Evolutionary conservation across 2,113 vertebrate genomes (phyloP).

Genomic region (Pheucticus melanocephalus): DNA sequence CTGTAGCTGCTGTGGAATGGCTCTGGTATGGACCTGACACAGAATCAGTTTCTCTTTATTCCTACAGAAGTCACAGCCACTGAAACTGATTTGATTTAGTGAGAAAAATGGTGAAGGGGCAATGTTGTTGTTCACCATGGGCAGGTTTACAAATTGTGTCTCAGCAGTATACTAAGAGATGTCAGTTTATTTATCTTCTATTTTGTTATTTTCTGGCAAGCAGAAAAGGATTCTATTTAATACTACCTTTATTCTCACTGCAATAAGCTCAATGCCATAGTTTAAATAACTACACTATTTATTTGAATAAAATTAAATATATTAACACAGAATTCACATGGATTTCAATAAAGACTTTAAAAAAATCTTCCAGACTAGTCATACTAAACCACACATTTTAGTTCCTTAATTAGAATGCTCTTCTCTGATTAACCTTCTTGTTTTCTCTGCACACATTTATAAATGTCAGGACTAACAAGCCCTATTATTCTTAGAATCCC

Average conservation of each 20-base stretch:
- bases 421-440: constrained; percentile 23
- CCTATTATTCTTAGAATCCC: neutral
- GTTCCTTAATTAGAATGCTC: constrained; percentile 36
- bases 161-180: neutral
- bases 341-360: neutral
- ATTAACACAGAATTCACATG: neutral
- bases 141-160: neutral
- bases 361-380: neutral
- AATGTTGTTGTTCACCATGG: neutral
- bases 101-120: neutral
- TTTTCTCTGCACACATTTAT: neutral
- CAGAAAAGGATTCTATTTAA: neutral
- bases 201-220: neutral
- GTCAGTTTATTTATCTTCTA: neutral
- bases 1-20: neutral
- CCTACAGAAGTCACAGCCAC: neutral
- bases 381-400: neutral
- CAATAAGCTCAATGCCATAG: neutral
- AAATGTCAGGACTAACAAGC: constrained; percentile 32
- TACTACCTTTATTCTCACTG: neutral
- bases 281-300: neutral
- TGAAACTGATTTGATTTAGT: neutral
- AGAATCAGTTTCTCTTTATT: neutral
- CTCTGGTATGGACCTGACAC: neutral
- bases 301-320: neutral